A percentile compares a stretch with the other conserved stretches of the same genome.
phyloP scores from a whole-genome alignment of 2,888 invertebrate genomes.

The Lasioglossum figueresi region DNA sequence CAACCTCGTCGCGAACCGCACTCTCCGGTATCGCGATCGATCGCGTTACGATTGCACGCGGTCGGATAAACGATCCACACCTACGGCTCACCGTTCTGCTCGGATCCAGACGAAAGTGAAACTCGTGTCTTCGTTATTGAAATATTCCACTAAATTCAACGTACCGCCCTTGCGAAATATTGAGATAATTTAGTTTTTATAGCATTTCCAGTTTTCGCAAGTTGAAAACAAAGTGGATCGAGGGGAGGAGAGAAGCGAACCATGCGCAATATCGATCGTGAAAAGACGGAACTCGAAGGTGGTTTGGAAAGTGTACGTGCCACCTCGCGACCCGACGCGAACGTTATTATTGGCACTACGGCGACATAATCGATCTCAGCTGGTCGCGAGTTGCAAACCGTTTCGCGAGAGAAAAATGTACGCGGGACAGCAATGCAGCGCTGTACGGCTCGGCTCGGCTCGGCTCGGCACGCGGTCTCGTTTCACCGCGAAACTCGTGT shows the following conservation, averaged over 20 bases:
- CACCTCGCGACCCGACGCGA: neutral
- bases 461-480: constrained; percentile 9
- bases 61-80: constrained; percentile 26
- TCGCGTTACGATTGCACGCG: constrained; percentile 28
- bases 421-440: constrained; percentile 18
- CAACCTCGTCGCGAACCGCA: neutral
- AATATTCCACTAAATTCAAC: too few relatives aligned
- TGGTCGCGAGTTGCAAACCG: neutral
- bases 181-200: too few relatives aligned
- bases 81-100: constrained; percentile 16
- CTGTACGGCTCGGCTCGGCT: neutral
- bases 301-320: constrained; percentile 7
- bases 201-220: neutral
- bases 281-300: neutral
- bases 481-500: constrained; percentile 9
- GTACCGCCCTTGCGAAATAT: too few relatives aligned
- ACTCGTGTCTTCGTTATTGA: neutral
- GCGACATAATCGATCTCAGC: constrained; percentile 39
- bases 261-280: constrained; percentile 21
- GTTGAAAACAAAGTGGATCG: neutral
- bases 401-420: neutral
- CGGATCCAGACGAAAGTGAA: neutral
- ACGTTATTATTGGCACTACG: constrained; percentile 35
- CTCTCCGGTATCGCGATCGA: constrained; percentile 31
- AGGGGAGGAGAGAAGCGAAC: neutral